A percentile compares a stretch with the other conserved stretches of the same genome.
Evolutionary conservation across 2,113 vertebrate genomes (phyloP).

Genomic region (Pangasianodon gigas): DNA sequence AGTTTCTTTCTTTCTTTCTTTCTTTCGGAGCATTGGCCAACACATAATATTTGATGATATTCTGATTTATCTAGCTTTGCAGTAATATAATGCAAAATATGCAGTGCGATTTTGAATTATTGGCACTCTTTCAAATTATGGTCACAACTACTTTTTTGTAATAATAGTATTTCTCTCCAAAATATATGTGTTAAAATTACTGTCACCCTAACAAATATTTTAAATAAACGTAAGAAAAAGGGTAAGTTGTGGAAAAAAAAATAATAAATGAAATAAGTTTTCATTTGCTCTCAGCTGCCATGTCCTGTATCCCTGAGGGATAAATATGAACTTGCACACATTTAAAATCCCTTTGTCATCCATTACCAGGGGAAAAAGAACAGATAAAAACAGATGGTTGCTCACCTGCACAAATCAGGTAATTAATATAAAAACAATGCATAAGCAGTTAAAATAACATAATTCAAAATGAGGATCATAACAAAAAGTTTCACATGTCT

Average conservation of each 20-base stretch:
- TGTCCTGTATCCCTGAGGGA: neutral
- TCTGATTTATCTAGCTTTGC: neutral
- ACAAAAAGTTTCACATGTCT: neutral
- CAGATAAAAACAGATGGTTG: neutral
- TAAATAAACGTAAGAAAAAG: neutral
- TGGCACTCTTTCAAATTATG: neutral
- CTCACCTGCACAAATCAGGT: neutral
- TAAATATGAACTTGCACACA: neutral
- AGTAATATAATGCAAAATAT: no score
- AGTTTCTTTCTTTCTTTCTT: neutral
- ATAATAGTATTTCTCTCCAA: neutral
- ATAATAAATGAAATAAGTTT: neutral
- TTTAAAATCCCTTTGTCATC: constrained; percentile 16
- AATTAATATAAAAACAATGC: neutral
- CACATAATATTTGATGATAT: neutral
- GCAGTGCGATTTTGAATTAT: neutral
- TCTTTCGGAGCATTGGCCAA: neutral
- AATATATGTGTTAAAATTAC: neutral
- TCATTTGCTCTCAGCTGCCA: neutral
- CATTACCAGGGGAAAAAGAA: neutral
- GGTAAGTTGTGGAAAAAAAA: neutral
- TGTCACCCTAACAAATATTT: neutral
- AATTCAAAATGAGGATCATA: neutral
- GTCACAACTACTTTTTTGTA: neutral
- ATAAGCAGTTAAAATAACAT: neutral